Percentiles rank a stretch among this genome's conserved stretches.
phyloP scores from a whole-genome alignment of 2,113 vertebrate species.

The Marmota flaviventris region DNA sequence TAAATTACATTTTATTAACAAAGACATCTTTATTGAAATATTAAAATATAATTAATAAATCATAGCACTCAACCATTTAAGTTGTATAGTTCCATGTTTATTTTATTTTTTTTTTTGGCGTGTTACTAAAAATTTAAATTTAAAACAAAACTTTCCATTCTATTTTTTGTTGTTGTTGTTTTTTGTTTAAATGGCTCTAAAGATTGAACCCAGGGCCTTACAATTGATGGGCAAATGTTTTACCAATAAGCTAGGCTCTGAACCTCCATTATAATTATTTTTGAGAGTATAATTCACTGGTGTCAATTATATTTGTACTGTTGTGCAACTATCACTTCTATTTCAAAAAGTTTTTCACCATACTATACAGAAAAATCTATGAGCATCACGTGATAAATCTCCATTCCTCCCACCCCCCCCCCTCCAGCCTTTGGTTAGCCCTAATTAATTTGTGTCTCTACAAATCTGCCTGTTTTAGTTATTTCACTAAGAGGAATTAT shows the following conservation, averaged over 20 bases:
- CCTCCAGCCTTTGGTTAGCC: too few relatives aligned
- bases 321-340: neutral
- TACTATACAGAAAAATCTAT: neutral
- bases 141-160: too few relatives aligned
- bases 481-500: too few relatives aligned
- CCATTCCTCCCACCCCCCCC: neutral
- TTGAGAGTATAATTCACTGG: neutral
- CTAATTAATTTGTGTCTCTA: neutral
- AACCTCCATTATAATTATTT: neutral
- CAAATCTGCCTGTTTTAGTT: neutral
- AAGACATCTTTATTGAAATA: neutral
- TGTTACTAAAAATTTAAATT: neutral
- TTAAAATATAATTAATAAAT: neutral
- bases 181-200: neutral
- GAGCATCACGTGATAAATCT: too few relatives aligned
- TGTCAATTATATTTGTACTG: neutral
- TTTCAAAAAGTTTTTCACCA: neutral
- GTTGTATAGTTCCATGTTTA: neutral
- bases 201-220: neutral
- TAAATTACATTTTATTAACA: neutral
- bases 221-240: neutral
- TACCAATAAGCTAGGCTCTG: neutral
- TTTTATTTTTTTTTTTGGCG: neutral
- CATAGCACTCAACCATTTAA: too few relatives aligned
- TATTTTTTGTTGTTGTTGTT: too few relatives aligned